phyloP scores from a whole-genome alignment of 2,797 vertebrate genomes.

The Cryptoblepharus egeriae region DNA sequence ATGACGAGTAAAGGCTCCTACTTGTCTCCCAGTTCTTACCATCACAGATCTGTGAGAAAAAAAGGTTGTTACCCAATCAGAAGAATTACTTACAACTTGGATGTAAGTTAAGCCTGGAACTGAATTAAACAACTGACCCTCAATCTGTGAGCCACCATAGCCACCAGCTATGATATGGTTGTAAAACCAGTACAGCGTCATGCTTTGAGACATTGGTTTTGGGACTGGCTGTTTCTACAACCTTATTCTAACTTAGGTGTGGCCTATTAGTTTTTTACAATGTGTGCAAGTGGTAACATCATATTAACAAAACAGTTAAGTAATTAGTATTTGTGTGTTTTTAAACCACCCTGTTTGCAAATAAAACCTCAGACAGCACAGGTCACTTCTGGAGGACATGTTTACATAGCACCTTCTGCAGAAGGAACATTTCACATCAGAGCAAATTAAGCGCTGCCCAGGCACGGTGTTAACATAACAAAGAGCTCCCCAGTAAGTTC shows the following conservation, averaged over 20 bases:
- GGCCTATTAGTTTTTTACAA: not conserved
- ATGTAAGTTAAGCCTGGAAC: not conserved
- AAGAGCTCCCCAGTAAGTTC: slow-evolving; percentile 54
- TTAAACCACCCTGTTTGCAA: slow-evolving; percentile 60
- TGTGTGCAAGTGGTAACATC: not conserved
- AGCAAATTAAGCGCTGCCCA: slow-evolving; percentile 69
- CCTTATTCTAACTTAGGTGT: not conserved
- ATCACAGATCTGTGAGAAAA: not conserved
- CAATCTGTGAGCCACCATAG: not conserved
- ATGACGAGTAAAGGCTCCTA: not conserved
- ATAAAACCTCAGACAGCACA: slow-evolving; percentile 50
- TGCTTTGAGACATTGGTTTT: not conserved
- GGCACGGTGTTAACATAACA: slow-evolving; percentile 70
- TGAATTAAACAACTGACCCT: not conserved
- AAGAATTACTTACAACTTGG: not conserved
- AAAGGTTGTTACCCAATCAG: not conserved
- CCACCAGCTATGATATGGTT: not conserved
- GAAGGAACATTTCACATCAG: slow-evolving; percentile 63
- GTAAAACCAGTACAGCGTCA: not conserved
- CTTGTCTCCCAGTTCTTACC: not conserved
- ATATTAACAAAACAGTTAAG: slow-evolving; percentile 32
- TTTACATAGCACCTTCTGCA: slow-evolving; percentile 62
- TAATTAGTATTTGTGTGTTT: slow-evolving; percentile 51
- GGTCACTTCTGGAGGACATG: slow-evolving; percentile 44
- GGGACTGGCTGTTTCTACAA: not conserved